Evolutionary conservation across 1,140 invertebrate genomes (phyloP).

Genomic region (Scaptomyza pallida): DNA sequence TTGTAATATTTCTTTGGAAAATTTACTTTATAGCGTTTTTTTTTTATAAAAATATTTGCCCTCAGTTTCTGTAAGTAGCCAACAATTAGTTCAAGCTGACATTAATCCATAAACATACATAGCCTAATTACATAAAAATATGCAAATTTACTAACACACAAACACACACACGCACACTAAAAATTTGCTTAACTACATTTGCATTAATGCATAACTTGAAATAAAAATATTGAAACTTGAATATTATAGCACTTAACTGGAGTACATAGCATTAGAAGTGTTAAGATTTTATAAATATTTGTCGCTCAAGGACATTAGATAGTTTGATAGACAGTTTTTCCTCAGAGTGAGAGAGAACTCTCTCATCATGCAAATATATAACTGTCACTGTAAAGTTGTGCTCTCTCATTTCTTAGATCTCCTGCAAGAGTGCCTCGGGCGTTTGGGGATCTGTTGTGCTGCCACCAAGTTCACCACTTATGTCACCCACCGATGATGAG

Average conservation of each 20-base stretch:
- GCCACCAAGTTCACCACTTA: slow-evolving; percentile 62
- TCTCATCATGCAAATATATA: no score
- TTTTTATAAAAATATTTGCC: slow-evolving; percentile 40
- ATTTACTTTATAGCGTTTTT: no score
- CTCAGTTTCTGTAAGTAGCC: slow-evolving; percentile 1
- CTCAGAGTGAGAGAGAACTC: no score
- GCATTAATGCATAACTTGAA: slow-evolving; percentile 33
- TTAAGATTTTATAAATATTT: slow-evolving; percentile 14
- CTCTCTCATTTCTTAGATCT: slow-evolving; percentile 64
- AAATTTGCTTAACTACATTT: slow-evolving; percentile 33
- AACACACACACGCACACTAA: slow-evolving; percentile 1
- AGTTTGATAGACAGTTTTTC: neutral
- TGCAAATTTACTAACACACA: neutral
- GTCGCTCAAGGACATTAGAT: neutral
- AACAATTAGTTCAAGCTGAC: slow-evolving; percentile 18
- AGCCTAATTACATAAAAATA: slow-evolving; percentile 16
- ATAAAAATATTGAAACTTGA: slow-evolving; percentile 52
- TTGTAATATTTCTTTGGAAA: slow-evolving; percentile 1
- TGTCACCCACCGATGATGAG: slow-evolving; percentile 66
- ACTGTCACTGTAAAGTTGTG: no score
- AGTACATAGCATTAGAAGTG: slow-evolving; percentile 50
- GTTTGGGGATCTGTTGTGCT: slow-evolving; percentile 80
- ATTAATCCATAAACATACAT: slow-evolving; percentile 13
- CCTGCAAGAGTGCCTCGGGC: slow-evolving; percentile 66
- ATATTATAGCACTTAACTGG: slow-evolving; percentile 62